These are phyloP conservation scores for Podabrus alpinus DNA, from an alignment of 2,888 invertebrate genomes.

Conservation along the genomic window DNA sequence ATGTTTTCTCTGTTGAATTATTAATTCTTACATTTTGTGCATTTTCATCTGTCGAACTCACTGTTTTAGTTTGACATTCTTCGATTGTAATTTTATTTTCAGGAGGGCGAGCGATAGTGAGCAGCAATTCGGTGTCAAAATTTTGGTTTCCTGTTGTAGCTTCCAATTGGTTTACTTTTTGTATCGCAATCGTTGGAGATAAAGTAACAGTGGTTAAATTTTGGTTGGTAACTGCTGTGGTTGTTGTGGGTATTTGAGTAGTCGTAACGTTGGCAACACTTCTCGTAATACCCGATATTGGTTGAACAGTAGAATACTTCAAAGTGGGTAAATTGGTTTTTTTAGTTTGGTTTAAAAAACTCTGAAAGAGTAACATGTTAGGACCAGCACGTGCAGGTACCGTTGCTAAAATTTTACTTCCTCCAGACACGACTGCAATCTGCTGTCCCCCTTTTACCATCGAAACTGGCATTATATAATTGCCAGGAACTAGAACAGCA, in stretches of 20 bases:
- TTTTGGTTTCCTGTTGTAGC: slow-evolving; percentile 26
- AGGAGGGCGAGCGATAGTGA: slow-evolving; percentile 51
- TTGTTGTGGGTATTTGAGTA: slow-evolving; percentile 54
- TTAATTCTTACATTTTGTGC: slow-evolving; percentile 46
- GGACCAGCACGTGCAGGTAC: slow-evolving; percentile 60
- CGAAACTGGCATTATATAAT: slow-evolving; percentile 72
- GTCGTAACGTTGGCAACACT: slow-evolving; percentile 50
- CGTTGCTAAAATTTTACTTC: slow-evolving; percentile 63
- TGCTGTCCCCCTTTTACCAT: slow-evolving; percentile 74
- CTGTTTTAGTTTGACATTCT: slow-evolving; percentile 35
- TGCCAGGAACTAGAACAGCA: slow-evolving; percentile 72
- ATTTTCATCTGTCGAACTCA: slow-evolving; percentile 38
- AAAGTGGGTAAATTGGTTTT: slow-evolving; percentile 63
- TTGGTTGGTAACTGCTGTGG: slow-evolving; percentile 50
- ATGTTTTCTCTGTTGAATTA: slow-evolving; percentile 40
- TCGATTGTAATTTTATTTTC: slow-evolving; percentile 38
- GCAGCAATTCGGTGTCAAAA: slow-evolving; percentile 48
- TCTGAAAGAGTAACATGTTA: slow-evolving; percentile 68
- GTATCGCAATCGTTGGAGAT: slow-evolving; percentile 52
- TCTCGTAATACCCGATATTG: slow-evolving; percentile 49
- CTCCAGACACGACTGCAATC: slow-evolving; percentile 73
- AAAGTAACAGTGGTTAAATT: slow-evolving; percentile 50
- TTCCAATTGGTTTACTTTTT: slow-evolving; percentile 52
- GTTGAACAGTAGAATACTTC: slow-evolving; percentile 57
- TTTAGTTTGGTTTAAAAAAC: slow-evolving; percentile 68